Base-by-base conservation (phyloP, 1,140 invertebrate genomes). In the Cydia amplana region DNA sequence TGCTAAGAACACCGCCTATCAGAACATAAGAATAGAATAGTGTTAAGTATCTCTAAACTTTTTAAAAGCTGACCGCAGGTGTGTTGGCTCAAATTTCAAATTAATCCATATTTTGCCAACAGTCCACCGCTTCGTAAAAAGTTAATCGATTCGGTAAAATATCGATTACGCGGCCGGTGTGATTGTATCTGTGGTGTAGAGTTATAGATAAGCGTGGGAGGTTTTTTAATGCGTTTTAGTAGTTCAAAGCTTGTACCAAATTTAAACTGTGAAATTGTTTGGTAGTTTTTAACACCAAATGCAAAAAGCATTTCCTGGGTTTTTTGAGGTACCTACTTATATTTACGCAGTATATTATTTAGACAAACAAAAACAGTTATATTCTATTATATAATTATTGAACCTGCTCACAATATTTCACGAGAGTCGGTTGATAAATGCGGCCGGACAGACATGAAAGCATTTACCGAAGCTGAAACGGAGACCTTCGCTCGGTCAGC, bases 1-100 rank as follows among this genome's bases (percentile, higher is more conserved):
- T 43, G 9, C 43, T 43, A 43, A 43, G 12, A 43, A 43, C 2
- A 43, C 43, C 43, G 43, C 43, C 7, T 6, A 32, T 32, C 6
- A 32, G 28, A 32, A 32, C 28, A 2, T 32, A 43, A 14, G 1
- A 43, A 14, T 12, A 12, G 7, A 0, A 12, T 9, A 43, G 10
- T 46, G 43, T 46, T 14, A 46, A 14, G 10, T 43, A 46, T 46
- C 43, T 32, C 12, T 75, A 49, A 77, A 72, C 60, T 70, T 72
- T 79, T 79, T 79, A 75, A 64, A 49, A 63, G 32, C 74, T 9
- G 16, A 79, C 64, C 25, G 28, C 65, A 70, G 65, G 32, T 70
- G 65, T 10, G 1, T 20, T 18, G 25, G 28, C 65, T 70, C 36
- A 40, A 70, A 70, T 70, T 70, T 20, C 65, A 16, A 70, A 70